These are phyloP conservation scores for Aporophyla nigra DNA, from an alignment of 2,888 invertebrate genomes.

Conservation along the genomic window DNA sequence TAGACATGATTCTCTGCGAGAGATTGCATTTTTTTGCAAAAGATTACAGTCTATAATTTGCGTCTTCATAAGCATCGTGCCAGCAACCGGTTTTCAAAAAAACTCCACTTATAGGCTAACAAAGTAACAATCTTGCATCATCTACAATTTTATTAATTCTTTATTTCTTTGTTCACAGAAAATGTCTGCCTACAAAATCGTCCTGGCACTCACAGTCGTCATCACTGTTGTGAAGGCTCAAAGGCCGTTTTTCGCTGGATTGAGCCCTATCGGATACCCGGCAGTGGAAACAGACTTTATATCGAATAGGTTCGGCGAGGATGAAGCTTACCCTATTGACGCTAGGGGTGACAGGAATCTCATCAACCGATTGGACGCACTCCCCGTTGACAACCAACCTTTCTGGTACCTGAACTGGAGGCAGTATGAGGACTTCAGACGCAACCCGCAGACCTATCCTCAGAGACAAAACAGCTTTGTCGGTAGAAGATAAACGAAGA, in stretches of 20 bases:
- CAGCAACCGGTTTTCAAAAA: constrained; percentile 34
- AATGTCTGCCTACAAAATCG: constrained; percentile 76
- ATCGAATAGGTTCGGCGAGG: constrained; percentile 90
- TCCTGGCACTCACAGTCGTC: constrained; percentile 72
- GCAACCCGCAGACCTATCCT: constrained; percentile 78
- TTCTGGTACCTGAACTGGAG: constrained; percentile 64
- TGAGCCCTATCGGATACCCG: constrained; percentile 91
- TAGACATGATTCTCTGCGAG: not conserved
- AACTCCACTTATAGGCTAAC: constrained; percentile 10
- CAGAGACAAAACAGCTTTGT: constrained; percentile 76
- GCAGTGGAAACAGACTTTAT: constrained; percentile 82
- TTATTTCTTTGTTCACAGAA: constrained; percentile 67
- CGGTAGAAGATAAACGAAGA: constrained; percentile 45
- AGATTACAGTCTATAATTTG: not conserved
- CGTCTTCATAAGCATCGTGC: not conserved
- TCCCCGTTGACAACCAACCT: constrained; percentile 57
- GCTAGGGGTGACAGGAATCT: constrained; percentile 75
- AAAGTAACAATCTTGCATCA: not conserved
- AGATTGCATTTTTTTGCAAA: constrained; percentile 3
- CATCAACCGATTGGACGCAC: constrained; percentile 52
- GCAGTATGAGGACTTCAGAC: constrained; percentile 82
- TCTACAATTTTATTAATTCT: constrained; percentile 30
- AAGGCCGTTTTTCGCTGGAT: constrained; percentile 92
- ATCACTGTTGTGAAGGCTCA: constrained; percentile 85
- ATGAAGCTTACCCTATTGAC: constrained; percentile 89